A percentile compares a stretch with the other conserved stretches of the same genome.
Evolutionary conservation across 2,888 invertebrate genomes (phyloP).

Genomic region (Salticus scenicus): DNA sequence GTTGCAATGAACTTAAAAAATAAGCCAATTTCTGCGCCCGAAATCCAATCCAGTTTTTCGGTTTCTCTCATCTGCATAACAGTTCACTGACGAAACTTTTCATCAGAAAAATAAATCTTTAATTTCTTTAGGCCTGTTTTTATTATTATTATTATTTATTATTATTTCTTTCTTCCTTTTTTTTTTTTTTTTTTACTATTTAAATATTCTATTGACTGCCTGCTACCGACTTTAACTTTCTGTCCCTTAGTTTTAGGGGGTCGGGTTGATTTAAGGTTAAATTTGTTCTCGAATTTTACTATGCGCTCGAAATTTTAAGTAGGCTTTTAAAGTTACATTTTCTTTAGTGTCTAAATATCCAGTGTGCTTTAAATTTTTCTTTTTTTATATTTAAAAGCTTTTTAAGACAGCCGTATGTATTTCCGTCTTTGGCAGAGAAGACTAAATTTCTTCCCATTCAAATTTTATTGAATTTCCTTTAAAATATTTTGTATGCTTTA

Average conservation of each 20-base stretch:
- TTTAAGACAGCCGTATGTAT: not conserved
- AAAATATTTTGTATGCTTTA: too few relatives aligned
- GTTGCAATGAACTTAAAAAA: constrained; percentile 6
- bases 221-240: constrained; percentile 21
- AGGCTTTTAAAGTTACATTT: not conserved
- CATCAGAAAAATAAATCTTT: constrained; percentile 39
- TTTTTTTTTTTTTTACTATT: constrained; percentile 24
- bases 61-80: constrained; percentile 33
- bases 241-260: constrained; percentile 4
- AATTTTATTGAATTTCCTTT: too few relatives aligned
- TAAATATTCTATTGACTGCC: constrained; percentile 41
- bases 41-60: constrained; percentile 25
- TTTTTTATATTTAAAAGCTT: not conserved
- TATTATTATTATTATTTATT: too few relatives aligned
- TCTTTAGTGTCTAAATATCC: not conserved
- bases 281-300: constrained; percentile 10
- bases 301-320: constrained; percentile 14
- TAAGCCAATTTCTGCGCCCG: constrained; percentile 15
- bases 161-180: too few relatives aligned
- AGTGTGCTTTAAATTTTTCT: not conserved
- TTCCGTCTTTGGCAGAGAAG: not conserved
- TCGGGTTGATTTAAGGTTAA: constrained; percentile 26
- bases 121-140: constrained; percentile 36
- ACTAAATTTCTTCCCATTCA: not conserved
- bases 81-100: constrained; percentile 6